Base-by-base conservation (phyloP, 1,140 invertebrate species). In the Octopus bimaculoides region DNA sequence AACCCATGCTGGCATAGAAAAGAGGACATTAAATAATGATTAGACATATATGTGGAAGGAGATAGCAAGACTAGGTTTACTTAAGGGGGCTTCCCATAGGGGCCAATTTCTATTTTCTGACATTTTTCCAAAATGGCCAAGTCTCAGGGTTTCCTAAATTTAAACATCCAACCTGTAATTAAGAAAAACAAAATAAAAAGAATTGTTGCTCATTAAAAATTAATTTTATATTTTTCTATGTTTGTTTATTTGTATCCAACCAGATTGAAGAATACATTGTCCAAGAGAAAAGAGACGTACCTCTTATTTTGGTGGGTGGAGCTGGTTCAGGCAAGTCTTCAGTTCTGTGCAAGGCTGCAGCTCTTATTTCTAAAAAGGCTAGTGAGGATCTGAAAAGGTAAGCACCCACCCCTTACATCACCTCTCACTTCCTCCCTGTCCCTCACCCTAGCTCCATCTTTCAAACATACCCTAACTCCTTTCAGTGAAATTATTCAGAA, bases 271-370 rank as follows among this genome's bases (percentile, higher is more conserved):
- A 87, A 61, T 88, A 89, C 80, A 85, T 89, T 69, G 78, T 84
- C 71, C 84, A 84, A 77, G 87, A 86, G 76, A 86, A 87, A 53
- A 85, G 83, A 81, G 89, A 89, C 82, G 87, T 89, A 5, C 88
- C 88, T 52, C 78, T 88, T 76, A 69, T 88, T 55, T 66, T 89
- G 54, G 53, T 89, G n/a, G 88, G 88, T 10, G 83, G 83, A 20
- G 82, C 87, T 69, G 88, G 88, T 8, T 83, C 81, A 77, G 88
- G 88, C 10, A 89, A 89, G 77, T 87, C 87, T 3, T 88, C 86
- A 17, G 83, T 88, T 26, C 78, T 89, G 52, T 88, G 87, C 83
- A 84, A 85, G 81, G 85, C 84, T 76, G 85, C 85, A 14, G 82
- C 82, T 52, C 80, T 80, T 14, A 82, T 85, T 8, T 77, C 81